Percentiles rank a stretch among this genome's conserved stretches.
Evolutionary conservation across 2,113 vertebrate species (phyloP).

Genomic region (Dromas ardeola): DNA sequence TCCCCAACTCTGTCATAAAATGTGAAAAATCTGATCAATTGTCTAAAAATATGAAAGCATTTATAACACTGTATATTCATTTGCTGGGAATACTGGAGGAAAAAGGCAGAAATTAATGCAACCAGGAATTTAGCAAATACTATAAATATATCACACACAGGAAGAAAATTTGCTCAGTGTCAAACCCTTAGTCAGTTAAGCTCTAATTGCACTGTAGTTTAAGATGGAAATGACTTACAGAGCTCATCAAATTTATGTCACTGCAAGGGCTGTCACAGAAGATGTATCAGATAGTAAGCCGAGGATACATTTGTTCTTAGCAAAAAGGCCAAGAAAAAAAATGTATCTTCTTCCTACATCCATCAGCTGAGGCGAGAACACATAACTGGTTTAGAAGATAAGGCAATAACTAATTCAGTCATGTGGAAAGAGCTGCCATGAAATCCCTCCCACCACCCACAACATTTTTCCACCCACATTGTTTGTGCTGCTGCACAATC

Average conservation of each 20-base stretch:
- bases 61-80: neutral
- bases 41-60: neutral
- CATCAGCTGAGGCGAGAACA: conserved; percentile 42
- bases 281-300: conserved; percentile 49
- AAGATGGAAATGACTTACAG: conserved; percentile 38
- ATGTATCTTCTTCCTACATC: conserved; percentile 47
- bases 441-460: conserved; percentile 67
- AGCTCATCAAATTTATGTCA: conserved; percentile 52
- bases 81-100: neutral
- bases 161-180: conserved; percentile 25
- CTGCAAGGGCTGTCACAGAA: conserved; percentile 44
- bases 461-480: conserved; percentile 64
- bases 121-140: neutral
- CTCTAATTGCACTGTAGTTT: conserved; percentile 39
- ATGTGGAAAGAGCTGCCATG: conserved; percentile 63
- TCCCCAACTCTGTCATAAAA: neutral
- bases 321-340: conserved; percentile 41
- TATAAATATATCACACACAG: conserved; percentile 15
- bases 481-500: conserved; percentile 63
- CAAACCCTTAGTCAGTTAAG: conserved; percentile 39
- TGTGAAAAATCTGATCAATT: neutral
- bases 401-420: conserved; percentile 66
- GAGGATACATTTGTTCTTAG: conserved; percentile 48
- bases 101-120: neutral
- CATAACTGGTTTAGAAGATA: conserved; percentile 64